Conservation (phyloP, 2,888 invertebrate genomes). For the Thera obeliscata region DNA sequence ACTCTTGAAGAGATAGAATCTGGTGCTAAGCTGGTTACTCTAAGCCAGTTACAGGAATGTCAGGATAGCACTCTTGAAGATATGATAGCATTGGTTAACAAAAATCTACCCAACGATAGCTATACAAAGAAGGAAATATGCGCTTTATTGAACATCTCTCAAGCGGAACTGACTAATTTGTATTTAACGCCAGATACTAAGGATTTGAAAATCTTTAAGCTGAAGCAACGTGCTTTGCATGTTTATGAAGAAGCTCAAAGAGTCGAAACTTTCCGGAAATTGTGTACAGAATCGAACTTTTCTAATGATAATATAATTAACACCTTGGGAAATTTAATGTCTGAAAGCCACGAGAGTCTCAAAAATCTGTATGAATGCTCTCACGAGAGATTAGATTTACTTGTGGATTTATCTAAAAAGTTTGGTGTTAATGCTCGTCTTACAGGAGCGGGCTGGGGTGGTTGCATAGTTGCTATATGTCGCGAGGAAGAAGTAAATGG, state of each 20-base stretch:
- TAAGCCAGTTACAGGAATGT: conserved; percentile 90
- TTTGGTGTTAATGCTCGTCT: conserved; percentile 93
- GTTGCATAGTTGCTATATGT: conserved; percentile 95
- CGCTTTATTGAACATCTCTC: conserved; percentile 82
- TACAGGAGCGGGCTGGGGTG: conserved; percentile 99
- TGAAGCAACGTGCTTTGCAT: conserved; percentile 94
- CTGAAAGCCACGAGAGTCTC: conserved; percentile 94
- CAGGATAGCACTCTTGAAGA: conserved; percentile 86
- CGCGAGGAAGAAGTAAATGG: conserved; percentile 85
- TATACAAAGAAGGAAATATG: conserved; percentile 89
- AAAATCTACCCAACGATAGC: conserved; percentile 85
- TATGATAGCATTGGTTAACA: conserved; percentile 88
- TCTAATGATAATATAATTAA: conserved; percentile 69
- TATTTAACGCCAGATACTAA: conserved; percentile 82
- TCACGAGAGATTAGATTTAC: conserved; percentile 92
- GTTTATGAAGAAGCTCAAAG: conserved; percentile 95
- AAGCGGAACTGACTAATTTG: conserved; percentile 84
- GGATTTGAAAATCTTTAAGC: conserved; percentile 89
- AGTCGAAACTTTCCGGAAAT: conserved; percentile 89
- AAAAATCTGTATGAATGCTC: conserved; percentile 96
- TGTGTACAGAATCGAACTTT: conserved; percentile 76
- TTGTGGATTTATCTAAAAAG: conserved; percentile 90
- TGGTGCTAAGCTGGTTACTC: conserved; percentile 87
- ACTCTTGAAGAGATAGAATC: conserved; percentile 62
- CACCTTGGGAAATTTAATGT: conserved; percentile 92